phyloP scores from a whole-genome alignment of 2,888 invertebrate species.

The Phalera bucephala region DNA sequence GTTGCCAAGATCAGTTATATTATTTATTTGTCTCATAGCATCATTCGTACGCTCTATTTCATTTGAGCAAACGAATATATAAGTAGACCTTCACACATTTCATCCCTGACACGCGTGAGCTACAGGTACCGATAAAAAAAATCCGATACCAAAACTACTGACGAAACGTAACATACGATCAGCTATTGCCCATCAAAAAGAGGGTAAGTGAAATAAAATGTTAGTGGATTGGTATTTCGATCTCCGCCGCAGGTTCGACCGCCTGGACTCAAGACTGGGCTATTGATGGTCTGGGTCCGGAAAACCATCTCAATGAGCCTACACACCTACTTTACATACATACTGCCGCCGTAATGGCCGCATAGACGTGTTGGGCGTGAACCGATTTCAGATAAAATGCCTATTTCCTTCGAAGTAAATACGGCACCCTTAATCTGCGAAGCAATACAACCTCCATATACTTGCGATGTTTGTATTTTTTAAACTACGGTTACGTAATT shows the following conservation, averaged over 20 bases:
- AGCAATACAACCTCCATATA: slow-evolving; percentile 31
- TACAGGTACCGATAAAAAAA: slow-evolving; percentile 20
- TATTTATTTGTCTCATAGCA: too few species aligned
- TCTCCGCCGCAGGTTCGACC: slow-evolving; percentile 27
- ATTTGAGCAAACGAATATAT: too few species aligned
- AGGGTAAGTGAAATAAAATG: slow-evolving; percentile 38
- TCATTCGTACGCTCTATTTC: too few species aligned
- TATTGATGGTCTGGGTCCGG: slow-evolving; percentile 39
- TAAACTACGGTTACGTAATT: slow-evolving; percentile 13
- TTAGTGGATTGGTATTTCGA: slow-evolving; percentile 29
- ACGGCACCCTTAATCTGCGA: slow-evolving; percentile 46
- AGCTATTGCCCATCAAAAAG: slow-evolving; percentile 32
- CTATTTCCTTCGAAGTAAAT: slow-evolving; percentile 37
- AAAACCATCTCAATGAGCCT: slow-evolving; percentile 44
- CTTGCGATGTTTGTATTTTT: slow-evolving; percentile 29
- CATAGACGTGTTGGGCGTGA: slow-evolving; percentile 51
- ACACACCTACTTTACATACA: slow-evolving; percentile 50
- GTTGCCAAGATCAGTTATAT: too few species aligned
- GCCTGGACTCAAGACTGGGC: slow-evolving; percentile 27
- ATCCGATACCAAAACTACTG: slow-evolving; percentile 17
- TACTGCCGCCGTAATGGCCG: slow-evolving; percentile 52
- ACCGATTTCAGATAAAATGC: slow-evolving; percentile 52
- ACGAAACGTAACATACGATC: slow-evolving; percentile 24
- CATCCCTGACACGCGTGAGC: slow-evolving; percentile 9
- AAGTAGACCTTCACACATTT: slow-evolving; percentile 4